A percentile compares a stretch with the other conserved stretches of the same genome.
phyloP scores from a whole-genome alignment of 2,113 vertebrate species.

The Tinamus guttatus region DNA sequence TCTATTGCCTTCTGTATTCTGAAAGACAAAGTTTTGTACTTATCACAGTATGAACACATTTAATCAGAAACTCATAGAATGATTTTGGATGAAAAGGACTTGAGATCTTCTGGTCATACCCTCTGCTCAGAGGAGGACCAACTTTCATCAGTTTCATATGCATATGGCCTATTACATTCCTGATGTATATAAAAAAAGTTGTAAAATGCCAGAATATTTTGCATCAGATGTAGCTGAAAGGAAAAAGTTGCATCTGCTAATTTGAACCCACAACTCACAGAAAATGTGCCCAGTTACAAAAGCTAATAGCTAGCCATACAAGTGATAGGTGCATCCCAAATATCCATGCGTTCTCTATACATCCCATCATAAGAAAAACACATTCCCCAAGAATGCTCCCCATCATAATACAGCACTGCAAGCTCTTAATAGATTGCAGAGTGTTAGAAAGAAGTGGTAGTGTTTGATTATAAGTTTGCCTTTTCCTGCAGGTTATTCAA shows the following conservation, averaged over 20 bases:
- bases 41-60: neutral
- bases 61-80: neutral
- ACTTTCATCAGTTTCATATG: neutral
- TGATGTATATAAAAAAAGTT: neutral
- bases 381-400: neutral
- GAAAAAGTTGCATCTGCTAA: neutral
- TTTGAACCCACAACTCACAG: neutral
- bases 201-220: neutral
- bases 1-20: neutral
- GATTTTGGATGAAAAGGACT: neutral
- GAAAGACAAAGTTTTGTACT: neutral
- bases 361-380: neutral
- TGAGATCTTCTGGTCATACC: neutral
- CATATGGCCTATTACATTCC: neutral
- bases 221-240: neutral
- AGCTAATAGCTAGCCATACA: neutral
- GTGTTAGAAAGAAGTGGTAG: neutral
- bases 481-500: neutral
- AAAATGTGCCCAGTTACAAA: neutral
- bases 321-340: neutral
- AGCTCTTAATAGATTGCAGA: neutral
- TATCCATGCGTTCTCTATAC: neutral
- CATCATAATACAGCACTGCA: neutral
- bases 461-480: neutral
- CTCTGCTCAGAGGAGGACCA: neutral